Evolutionary conservation across 1,140 invertebrate species (phyloP).

Genomic region (Achatina immaculata): DNA sequence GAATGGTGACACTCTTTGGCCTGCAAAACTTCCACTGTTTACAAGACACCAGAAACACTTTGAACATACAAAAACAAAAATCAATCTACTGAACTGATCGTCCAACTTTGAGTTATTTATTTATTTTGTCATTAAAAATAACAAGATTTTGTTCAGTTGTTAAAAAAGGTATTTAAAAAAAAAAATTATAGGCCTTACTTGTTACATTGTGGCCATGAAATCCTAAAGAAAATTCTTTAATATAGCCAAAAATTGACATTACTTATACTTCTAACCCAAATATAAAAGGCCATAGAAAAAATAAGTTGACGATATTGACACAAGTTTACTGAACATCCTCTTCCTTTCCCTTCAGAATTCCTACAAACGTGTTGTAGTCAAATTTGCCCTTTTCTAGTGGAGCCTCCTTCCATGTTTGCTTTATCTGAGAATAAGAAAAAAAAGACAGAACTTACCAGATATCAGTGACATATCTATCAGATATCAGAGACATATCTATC

Average conservation of each 20-base stretch:
- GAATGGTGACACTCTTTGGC: slow-evolving; percentile 43
- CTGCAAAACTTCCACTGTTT: slow-evolving; percentile 13
- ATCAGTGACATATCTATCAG: not conserved
- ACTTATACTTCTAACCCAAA: not conserved
- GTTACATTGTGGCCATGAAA: not conserved
- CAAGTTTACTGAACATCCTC: slow-evolving; percentile 50
- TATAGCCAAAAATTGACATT: not conserved
- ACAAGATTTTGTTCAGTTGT: too few relatives aligned
- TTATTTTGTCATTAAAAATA: not conserved
- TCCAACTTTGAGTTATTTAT: not conserved
- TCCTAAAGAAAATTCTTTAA: not conserved
- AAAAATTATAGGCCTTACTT: not conserved
- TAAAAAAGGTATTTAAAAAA: too few relatives aligned
- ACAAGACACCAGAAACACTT: not conserved
- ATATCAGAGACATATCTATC: too few relatives aligned
- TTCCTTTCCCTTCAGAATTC: slow-evolving; percentile 78
- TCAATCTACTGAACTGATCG: not conserved
- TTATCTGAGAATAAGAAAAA: slow-evolving; percentile 75
- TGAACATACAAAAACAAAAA: not conserved
- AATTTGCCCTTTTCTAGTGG: slow-evolving; percentile 94
- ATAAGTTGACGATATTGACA: not conserved
- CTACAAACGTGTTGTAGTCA: slow-evolving; percentile 90
- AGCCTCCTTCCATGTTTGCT: slow-evolving; percentile 95
- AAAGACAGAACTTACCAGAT: not conserved
- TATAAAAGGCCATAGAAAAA: not conserved